phyloP scores from a whole-genome alignment of 2,113 vertebrate genomes.

The Rhinolophus ferrumequinum region DNA sequence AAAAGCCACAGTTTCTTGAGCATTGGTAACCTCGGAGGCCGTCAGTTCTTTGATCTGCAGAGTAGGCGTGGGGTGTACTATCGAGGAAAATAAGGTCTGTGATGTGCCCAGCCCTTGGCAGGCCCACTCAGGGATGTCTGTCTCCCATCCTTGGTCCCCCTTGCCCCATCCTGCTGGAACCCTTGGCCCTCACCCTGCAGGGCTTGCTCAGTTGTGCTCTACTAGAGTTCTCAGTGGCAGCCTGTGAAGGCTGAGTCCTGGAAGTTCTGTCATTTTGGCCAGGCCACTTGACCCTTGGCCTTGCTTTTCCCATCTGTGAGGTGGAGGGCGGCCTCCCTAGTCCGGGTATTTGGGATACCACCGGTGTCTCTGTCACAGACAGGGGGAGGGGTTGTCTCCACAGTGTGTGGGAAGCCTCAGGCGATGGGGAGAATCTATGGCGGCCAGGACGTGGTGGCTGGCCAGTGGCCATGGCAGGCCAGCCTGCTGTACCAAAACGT shows the following conservation, averaged over 20 bases:
- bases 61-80: neutral
- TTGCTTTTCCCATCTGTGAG: neutral
- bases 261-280: neutral
- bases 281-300: neutral
- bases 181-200: neutral
- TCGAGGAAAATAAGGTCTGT: neutral
- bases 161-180: neutral
- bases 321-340: no score
- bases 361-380: neutral
- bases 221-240: neutral
- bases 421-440: slow-evolving; percentile 51
- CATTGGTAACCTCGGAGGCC: neutral
- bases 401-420: slow-evolving; percentile 51
- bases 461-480: slow-evolving; percentile 87
- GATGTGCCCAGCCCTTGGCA: neutral
- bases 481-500: slow-evolving; percentile 81
- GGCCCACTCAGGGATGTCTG: neutral
- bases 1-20: neutral
- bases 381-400: neutral
- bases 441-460: slow-evolving; percentile 44
- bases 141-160: no score
- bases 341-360: neutral
- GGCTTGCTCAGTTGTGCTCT: no score
- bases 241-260: neutral
- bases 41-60: neutral